Base-by-base conservation (phyloP, 2,113 vertebrate genomes). In the Damaliscus lunatus region DNA sequence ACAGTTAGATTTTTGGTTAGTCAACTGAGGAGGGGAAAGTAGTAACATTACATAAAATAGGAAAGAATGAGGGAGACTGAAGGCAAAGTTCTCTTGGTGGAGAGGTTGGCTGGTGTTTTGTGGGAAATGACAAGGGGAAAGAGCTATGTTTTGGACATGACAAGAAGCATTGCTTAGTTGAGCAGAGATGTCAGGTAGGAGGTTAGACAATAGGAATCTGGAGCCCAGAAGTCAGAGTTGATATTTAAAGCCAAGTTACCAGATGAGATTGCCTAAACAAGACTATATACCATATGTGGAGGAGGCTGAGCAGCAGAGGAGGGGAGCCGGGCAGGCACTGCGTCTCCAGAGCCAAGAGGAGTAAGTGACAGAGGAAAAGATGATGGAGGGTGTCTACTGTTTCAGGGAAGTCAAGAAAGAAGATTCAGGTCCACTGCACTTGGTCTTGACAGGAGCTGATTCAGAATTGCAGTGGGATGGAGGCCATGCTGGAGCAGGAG, bases 251-350 rank as follows among this genome's bases (percentile, higher is more conserved):
- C n/a, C 17, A 0, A 59, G 4, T 57, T 74, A 40, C 31, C 17
- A 17, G 74, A 48, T 53, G 87, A 87, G 43, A 46, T 87, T 17
- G 19, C 29, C 59, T 12, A 40, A 27, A 4, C 3, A 74, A 55
- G 48, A 23, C 29, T 7, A 0, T 23, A 29, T 2, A 29, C 23
- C 9, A 0, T 23, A 40, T 0, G 10, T 53, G 31, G 52, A 86
- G 12, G 7, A 77, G 81, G 25, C 52, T 48, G 31, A 55, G 25
- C 9, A n/a, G 48, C 25, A 6, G 17, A 60, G 57, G 50, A 48
- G 46, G 21, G 25, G 16, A 40, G 7, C 52, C 0, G 4, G 50
- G n/a, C 36, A 92, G 50, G 23, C 14, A 5, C 13, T 16, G 1
- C 1, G 21, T 85, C 62, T 83, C 89, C 5, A 12, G 87, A 85